Base-by-base conservation (phyloP, 2,888 invertebrate species). In the Drosophila atroscutellata region DNA sequence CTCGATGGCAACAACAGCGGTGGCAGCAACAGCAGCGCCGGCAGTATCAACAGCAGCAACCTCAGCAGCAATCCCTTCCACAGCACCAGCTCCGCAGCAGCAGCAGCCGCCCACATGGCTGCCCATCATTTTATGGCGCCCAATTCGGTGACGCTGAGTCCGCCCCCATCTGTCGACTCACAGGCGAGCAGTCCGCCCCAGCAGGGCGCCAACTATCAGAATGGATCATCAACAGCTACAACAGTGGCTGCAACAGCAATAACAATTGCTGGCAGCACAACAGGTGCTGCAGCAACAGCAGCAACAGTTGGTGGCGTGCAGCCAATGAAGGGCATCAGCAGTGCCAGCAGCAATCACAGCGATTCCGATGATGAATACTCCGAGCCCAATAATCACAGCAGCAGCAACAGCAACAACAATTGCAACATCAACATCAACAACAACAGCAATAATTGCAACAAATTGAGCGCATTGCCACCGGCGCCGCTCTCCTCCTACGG, bases 101-200 rank as follows among this genome's bases (percentile, higher is more conserved):
- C 70, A 24, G 72, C 85, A 13, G 76, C 87, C 7, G 94, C 94
- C 80, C 94, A 94, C 80, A 93, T 95, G 76, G 83, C 91, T 13
- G 90, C 86, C 51, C 95, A 95, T 62, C 96, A 96, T 84, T 95
- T 97, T 78, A 96, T 97, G 93, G 96, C 97, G 88, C 94, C 94
- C 83, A 97, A 97, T 93, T 98, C 98, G 60, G 98, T 98, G 45
- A 98, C 98, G 34, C 94, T 98, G 83, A 97, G 97, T 92, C 98
- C 98, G 65, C 97, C 98, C 28, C 98, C 98, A 8, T 97, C 97
- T 45, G 95, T 97, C 26, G 97, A 97, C 92, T 97, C 97, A 89
- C 96, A 96, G 90, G 96, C 97, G 54, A 97, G 97, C 60, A 97
- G 97, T 83, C 97, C 97, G 51, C 97, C 97, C 7, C 97, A 97